Evolutionary conservation across 1,140 invertebrate species (phyloP), one percentile per base, ranked within the genome.

Genomic region (Calephelis nemesis): DNA sequence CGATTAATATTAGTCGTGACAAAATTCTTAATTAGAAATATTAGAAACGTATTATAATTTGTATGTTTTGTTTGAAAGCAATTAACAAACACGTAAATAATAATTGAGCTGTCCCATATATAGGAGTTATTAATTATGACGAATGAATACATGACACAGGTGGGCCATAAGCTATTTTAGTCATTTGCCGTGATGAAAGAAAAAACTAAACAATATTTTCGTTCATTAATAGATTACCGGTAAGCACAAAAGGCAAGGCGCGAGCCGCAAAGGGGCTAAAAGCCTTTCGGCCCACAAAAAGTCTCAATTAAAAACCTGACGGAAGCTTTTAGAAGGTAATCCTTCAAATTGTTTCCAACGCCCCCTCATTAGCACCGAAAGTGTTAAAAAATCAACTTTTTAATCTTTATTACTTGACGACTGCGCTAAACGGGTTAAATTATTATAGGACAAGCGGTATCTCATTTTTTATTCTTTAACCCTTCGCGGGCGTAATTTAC

Each of bases 371-470:
- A 91, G 81, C 88, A 85, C 88, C 83, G 83, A 87, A 85, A 91
- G 87, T 91, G 88, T 91, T 91, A 91, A 91, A 90, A 90, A 88
- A 87, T 89, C 88, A 91, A 90, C 87, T 91, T 91, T 88, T 91
- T 91, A 91, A 91, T 91, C 87, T 91, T 91, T 91, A 91, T 91
- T 88, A 90, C 87, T 87, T 78, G 78, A 76, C 85, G 84, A 83
- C 83, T 83, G 77, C 83, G 84, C 83, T 91, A 91, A 91, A 90
- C 86, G 88, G 83, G 84, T 91, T 90, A 91, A 89, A 88, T 88
- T 87, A 86, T 91, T 90, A 90, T 85, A 83, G 81, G 77, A 85
- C 81, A 85, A 83, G 80, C 77, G 77, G 69, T 79, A 79, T 84
- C 81, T 82, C 77, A 79, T 85, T 85, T 88, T 88, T 90, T 90